Base-by-base conservation (phyloP, 2,113 vertebrate species). In the Delphinus delphis region DNA sequence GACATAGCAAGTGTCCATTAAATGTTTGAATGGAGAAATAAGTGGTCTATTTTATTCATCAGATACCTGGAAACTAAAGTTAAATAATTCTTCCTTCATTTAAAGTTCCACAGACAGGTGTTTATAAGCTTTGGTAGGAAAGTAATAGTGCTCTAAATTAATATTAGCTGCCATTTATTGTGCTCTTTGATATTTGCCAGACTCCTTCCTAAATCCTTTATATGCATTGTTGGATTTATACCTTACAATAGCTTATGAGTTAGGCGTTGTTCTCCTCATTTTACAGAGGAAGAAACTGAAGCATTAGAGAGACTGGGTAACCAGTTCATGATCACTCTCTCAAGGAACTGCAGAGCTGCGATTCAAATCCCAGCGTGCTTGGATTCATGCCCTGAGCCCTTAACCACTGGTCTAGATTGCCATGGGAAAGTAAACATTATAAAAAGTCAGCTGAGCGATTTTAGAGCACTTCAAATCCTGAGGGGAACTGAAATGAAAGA, bases 11-110 rank as follows among this genome's bases (percentile, higher is more conserved):
- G 23, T 85, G 25, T 58, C 63, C 41, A 88, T 91, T 90, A 77
- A 77, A 60, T 36, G 60, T 89, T 91, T 89, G 84, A 92, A 47
- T 82, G 82, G 50, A 81, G 41, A 93, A 91, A 80, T 74, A 60
- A 84, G 83, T 87, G 58, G 21, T 44, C 28, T 71, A 65, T 93
- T 92, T 93, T 82, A 93, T 63, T 97, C 38, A 85, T 55, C n/a
- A 83, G 62, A 73, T 79, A 92, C 23, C 68, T 83, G 63, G 62
- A 85, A 96, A 65, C 36, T 76, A 53, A 92, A 83, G 77, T 81
- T 92, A 86, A 93, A 86, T n/a, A 80, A 94, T 88, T 85, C 70
- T 86, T 85, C 18, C 25, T 14, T 96, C n/a, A 38, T 90, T 86
- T 88, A 86, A 92, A 84, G 33, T 88, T 92, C 20, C 60, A 71